Conservation (phyloP, 1,140 invertebrate species). For the Drosophila kepulauana region DNA sequence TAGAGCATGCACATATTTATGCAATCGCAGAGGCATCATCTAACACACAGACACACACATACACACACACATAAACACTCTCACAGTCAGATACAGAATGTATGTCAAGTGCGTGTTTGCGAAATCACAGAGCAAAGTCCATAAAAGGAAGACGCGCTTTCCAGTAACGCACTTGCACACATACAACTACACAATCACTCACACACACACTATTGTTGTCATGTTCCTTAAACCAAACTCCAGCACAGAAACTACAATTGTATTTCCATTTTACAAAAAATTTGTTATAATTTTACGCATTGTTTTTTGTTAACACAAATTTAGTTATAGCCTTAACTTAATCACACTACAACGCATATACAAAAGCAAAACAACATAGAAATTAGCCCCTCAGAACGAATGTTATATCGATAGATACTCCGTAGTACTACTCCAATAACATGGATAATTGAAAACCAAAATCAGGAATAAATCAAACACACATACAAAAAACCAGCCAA, state of each 20-base stretch:
- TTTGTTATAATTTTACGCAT: conserved; percentile 74
- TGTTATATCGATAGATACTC: conserved; percentile 37
- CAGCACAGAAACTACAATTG: conserved; percentile 56
- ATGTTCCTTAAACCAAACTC: conserved; percentile 46
- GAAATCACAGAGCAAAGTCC: not conserved
- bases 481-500: conserved; percentile 14
- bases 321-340: conserved; percentile 63
- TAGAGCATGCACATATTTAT: conserved; percentile 12
- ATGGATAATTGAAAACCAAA: conserved; percentile 30
- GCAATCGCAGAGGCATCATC: conserved; percentile 12
- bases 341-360: conserved; percentile 36
- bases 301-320: conserved; percentile 77
- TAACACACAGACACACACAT: not conserved
- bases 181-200: conserved; percentile 2
- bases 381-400: conserved; percentile 56
- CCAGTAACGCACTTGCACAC: conserved; percentile 3
- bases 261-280: conserved; percentile 62
- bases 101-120: conserved; percentile 16
- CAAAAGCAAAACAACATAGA: conserved; percentile 8
- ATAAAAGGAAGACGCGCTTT: conserved; percentile 2
- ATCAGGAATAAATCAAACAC: conserved; percentile 17
- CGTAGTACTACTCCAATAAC: conserved; percentile 24
- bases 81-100: not conserved
- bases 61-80: conserved; percentile 4
- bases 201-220: conserved; percentile 38